Evolutionary conservation across 2,113 vertebrate genomes (phyloP).

Genomic region (Eublepharis macularius): DNA sequence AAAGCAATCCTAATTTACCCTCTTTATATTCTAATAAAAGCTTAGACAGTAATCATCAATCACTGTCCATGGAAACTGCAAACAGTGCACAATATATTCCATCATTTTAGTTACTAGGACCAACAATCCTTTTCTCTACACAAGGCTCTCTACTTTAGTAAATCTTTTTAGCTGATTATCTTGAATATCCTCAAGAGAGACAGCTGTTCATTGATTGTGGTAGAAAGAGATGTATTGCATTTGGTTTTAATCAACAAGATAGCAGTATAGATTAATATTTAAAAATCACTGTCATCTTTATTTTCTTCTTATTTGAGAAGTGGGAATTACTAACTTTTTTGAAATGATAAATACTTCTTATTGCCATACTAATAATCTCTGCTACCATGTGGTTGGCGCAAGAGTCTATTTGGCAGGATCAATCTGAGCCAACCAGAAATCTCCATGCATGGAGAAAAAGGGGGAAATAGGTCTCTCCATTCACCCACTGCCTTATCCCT

Average conservation of each 20-base stretch:
- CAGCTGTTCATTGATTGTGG: slow-evolving; percentile 3
- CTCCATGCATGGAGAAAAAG: background rate
- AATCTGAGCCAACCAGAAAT: background rate
- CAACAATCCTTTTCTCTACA: slow-evolving; percentile 15
- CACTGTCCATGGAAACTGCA: slow-evolving; percentile 31
- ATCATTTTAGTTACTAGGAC: background rate
- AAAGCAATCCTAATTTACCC: slow-evolving; percentile 38
- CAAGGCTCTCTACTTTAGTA: background rate
- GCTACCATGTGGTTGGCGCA: too few species aligned
- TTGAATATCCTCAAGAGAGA: slow-evolving; percentile 27
- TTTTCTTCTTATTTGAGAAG: too few species aligned
- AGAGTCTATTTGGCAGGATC: background rate
- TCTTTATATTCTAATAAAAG: slow-evolving; percentile 33
- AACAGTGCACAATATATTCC: background rate
- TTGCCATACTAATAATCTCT: too few species aligned
- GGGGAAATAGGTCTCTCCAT: too few species aligned
- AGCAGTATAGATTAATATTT: background rate
- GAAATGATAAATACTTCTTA: too few species aligned
- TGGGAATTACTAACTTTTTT: too few species aligned
- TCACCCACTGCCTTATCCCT: too few species aligned
- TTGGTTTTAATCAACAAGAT: slow-evolving; percentile 28
- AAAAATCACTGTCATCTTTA: too few species aligned
- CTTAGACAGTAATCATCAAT: slow-evolving; percentile 48
- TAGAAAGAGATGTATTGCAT: slow-evolving; percentile 10
- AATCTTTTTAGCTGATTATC: slow-evolving; percentile 57